Base-by-base conservation (phyloP, 1,140 invertebrate species). In the Lasioglossum albipes region DNA sequence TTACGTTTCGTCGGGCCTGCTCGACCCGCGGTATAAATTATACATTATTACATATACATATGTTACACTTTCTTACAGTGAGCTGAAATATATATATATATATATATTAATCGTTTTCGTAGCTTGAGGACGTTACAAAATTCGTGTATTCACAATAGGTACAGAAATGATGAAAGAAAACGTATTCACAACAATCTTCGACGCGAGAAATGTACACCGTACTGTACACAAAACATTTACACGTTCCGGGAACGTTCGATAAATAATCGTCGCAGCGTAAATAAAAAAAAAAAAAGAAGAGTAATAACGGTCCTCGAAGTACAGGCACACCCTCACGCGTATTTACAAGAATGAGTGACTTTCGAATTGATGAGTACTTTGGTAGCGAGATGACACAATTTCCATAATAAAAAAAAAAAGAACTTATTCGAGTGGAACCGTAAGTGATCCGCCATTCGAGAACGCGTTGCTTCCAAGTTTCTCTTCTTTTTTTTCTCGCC, bases 341-440 rank as follows among this genome's bases (percentile, higher is more conserved):
- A 85, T 85, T 74, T 85, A 85, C 84, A 84, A n/a, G 59, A 81
- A 84, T 52, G 79, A 85, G 41, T 42, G 68, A 84, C 68, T 54
- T 54, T 79, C 61, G 20, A 52, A 71, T 77, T 67, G 64, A 85
- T 68, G 65, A 84, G 69, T 78, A 72, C 84, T 87, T 87, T 85
- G 81, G 85, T 76, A 87, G 83, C 61, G 66, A 81, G 71, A 86
- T 84, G 84, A 87, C 81, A 86, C 77, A 76, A 27, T 71, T 57
- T 59, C 31, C 62, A 52, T n/a, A 12, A 49, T 27, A 36, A 36
- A 36, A 36, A 36, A 36, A 36, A 36, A 36, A 20, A 59, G 7
- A 20, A 77, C 9, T 54, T n/a, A 27, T 59, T 59, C 42, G 27
- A n/a, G 49, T 22, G 42, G 57, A 64, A 71, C n/a, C 49, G 18